Evolutionary conservation across 92 coral and sea anemone species (phyloP), one percentile per base, ranked within the genome.

Genomic region (Heteractis magnifica): DNA sequence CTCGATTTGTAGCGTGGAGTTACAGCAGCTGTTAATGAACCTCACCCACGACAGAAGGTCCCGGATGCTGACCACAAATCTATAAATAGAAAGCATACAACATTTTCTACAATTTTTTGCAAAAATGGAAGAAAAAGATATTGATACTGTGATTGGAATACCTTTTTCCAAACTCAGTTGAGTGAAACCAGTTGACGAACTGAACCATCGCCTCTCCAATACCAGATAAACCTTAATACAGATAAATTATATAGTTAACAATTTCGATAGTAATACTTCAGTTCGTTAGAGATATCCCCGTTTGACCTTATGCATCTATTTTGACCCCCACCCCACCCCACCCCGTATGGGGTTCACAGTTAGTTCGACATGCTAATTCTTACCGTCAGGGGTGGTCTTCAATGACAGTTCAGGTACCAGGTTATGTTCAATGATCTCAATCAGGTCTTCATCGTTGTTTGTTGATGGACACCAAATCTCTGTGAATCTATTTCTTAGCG

Each of bases 381-480:
- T 85, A 95, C 98, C 97, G 58, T 84, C 75, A 12, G 60, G 21
- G 51, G 82, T 80, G 51, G 90, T 88, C 56, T 65, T 84, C 18
- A 95, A 86, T 18, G 79, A 50, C 79, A 95, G 64, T 18, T 94
- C 99, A 82, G 90, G 90, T 58, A 65, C 87, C 59, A 97, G 76
- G 86, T 97, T 97, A 87, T 97, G 97, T 72, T 97, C 99, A 79
- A 94, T 92, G 75, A 97, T 94, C 79, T 82, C 91, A 21, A 94
- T 80, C 68, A 94, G 90, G 72, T 97, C 99, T n/a, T 51, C 84
- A 65, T 89, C 89, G 64, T 62, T 73, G 86, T 97, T 89, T 11
- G 90, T 89, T 0, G 99, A 86, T 21, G 98, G 94, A 64, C 99
- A 97, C 99, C 99, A 97, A 58, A 97, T 92, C 85, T 97, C 99